A percentile compares a stretch with the other conserved stretches of the same genome.
Evolutionary conservation across 1,140 invertebrate species (phyloP).

Genomic region (Philopotamus ludificatus): DNA sequence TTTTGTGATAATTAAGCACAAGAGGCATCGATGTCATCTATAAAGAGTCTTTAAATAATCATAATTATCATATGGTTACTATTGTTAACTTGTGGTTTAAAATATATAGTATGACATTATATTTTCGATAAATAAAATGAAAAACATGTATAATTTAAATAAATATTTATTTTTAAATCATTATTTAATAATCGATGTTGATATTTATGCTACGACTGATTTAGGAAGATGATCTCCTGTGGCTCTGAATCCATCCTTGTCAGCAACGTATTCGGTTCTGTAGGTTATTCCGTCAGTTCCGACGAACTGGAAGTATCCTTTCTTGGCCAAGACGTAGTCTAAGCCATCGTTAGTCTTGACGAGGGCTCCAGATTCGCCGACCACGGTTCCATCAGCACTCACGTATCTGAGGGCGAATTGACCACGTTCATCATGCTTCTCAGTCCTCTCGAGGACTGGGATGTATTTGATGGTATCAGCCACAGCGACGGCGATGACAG

Average conservation of each 20-base stretch:
- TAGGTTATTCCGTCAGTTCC: conserved; percentile 20
- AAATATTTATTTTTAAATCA: too few species aligned
- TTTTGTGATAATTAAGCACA: too few species aligned
- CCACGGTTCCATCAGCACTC: conserved; percentile 35
- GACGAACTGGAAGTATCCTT: conserved; percentile 25
- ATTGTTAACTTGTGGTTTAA: too few species aligned
- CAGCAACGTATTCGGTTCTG: conserved; percentile 30
- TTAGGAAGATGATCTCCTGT: conserved; percentile 45
- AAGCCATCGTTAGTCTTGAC: conserved; percentile 32
- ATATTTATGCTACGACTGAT: conserved; percentile 28
- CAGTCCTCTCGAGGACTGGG: conserved; percentile 39
- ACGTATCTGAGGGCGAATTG: conserved; percentile 42
- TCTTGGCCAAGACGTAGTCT: conserved; percentile 35
- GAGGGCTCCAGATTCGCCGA: conserved; percentile 36
- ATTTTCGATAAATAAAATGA: too few species aligned
- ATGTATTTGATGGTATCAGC: conserved; percentile 29
- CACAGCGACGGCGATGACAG: conserved; percentile 20
- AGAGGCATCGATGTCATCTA: too few species aligned
- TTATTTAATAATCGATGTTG: too few species aligned
- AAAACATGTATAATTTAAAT: too few species aligned
- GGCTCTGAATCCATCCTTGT: conserved; percentile 30
- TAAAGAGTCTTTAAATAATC: too few species aligned
- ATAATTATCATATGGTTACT: too few species aligned
- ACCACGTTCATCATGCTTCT: conserved; percentile 40
- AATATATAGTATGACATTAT: too few species aligned